These are phyloP conservation scores for Oikopleura albicans DNA, from an alignment of 23 tunicate genomes.

Conservation along the genomic window DNA sequence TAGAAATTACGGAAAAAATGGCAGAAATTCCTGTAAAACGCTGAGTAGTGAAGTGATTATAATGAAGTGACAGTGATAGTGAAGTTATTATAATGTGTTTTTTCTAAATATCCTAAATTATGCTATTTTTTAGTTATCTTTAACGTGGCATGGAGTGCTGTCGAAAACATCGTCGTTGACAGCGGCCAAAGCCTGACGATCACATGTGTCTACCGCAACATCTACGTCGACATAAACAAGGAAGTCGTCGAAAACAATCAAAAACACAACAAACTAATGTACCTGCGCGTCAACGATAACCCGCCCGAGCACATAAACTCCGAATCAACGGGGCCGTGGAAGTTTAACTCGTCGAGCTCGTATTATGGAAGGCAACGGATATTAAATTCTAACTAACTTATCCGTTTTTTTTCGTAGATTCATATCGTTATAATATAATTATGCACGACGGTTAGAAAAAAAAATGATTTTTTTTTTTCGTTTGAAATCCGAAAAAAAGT, in stretches of 20 bases:
- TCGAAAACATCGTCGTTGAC: not conserved
- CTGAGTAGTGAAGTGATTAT: too few species aligned
- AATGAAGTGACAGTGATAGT: too few species aligned
- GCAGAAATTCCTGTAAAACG: too few species aligned
- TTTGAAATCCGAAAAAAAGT: not conserved
- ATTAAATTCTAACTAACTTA: too few species aligned
- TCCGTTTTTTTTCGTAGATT: too few species aligned
- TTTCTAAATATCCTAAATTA: too few species aligned
- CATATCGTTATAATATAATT: not conserved
- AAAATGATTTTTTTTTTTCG: not conserved
- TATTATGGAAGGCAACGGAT: not conserved
- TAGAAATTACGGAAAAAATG: too few species aligned
- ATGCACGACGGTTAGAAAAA: not conserved
- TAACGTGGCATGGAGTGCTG: too few species aligned
- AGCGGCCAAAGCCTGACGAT: not conserved
- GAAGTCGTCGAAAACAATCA: not conserved
- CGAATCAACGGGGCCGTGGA: not conserved
- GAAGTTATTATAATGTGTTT: too few species aligned
- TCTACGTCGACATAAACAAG: not conserved
- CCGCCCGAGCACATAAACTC: not conserved
- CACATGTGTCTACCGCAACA: not conserved
- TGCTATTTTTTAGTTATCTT: too few species aligned
- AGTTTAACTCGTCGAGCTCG: not conserved
- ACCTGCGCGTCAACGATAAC: not conserved
- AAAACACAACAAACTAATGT: not conserved